phyloP scores from a whole-genome alignment of 2,888 invertebrate genomes.

The Ceriagrion tenellum region DNA sequence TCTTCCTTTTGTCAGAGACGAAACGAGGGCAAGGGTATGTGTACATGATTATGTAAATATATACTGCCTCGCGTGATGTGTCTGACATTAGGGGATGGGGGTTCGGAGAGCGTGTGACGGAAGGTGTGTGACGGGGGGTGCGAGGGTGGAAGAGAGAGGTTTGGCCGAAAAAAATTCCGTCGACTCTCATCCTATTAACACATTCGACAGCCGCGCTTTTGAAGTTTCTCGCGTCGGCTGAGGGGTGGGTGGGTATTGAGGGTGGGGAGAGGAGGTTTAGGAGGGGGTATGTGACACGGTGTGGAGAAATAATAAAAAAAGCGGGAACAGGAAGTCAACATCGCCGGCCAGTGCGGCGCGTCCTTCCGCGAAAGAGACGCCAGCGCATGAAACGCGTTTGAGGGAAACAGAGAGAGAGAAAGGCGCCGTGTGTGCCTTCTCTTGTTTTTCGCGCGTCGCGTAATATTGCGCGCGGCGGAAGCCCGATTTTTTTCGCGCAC shows the following conservation, averaged over 20 bases:
- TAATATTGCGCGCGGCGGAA: background rate
- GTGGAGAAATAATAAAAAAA: background rate
- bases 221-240: background rate
- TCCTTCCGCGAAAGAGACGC: background rate
- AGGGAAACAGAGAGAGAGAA: background rate
- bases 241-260: too few relatives aligned
- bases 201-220: slow-evolving; percentile 2
- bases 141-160: background rate
- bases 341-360: background rate
- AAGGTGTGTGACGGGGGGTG: background rate
- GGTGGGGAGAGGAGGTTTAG: too few relatives aligned
- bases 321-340: background rate
- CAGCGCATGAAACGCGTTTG: background rate
- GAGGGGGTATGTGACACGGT: background rate
- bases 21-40: background rate
- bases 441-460: background rate
- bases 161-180: background rate
- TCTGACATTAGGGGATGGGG: background rate
- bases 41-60: background rate
- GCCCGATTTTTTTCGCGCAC: background rate
- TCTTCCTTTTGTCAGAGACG: background rate
- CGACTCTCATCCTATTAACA: slow-evolving; percentile 1
- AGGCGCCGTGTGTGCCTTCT: background rate
- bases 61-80: too few relatives aligned
- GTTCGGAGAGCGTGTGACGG: background rate